Conservation (phyloP, 2,888 invertebrate genomes). For the Idaea dimidiata region DNA sequence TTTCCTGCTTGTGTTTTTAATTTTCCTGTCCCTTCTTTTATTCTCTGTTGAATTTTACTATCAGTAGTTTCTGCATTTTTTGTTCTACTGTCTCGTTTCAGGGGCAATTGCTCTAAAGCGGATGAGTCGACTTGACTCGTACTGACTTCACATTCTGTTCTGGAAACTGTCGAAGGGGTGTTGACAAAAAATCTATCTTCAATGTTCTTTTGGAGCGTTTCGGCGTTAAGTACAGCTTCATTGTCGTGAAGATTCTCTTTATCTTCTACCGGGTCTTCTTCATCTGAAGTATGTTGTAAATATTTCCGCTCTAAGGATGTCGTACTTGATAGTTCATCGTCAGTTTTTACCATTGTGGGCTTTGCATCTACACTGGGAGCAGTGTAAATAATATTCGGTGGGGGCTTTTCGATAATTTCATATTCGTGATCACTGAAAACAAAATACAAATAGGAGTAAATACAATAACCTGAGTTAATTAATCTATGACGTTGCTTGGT, state of each 20-base stretch:
- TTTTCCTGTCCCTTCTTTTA: slow-evolving; percentile 86
- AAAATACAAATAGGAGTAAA: slow-evolving; percentile 27
- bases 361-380: slow-evolving; percentile 62
- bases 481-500: too few species aligned
- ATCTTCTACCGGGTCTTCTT: slow-evolving; percentile 62
- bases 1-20: slow-evolving; percentile 86
- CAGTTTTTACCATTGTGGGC: slow-evolving; percentile 56
- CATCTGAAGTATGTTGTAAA: slow-evolving; percentile 75
- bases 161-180: slow-evolving; percentile 80
- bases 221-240: slow-evolving; percentile 62
- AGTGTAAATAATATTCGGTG: slow-evolving; percentile 64
- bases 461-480: slow-evolving; percentile 7
- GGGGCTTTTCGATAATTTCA: slow-evolving; percentile 91
- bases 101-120: slow-evolving; percentile 82
- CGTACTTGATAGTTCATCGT: slow-evolving; percentile 77
- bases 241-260: slow-evolving; percentile 52
- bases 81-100: slow-evolving; percentile 79
- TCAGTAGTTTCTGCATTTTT: slow-evolving; percentile 76
- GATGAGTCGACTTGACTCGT: slow-evolving; percentile 85
- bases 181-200: slow-evolving; percentile 83
- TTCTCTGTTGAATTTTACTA: slow-evolving; percentile 82
- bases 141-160: slow-evolving; percentile 83
- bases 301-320: slow-evolving; percentile 73
- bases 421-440: slow-evolving; percentile 94
- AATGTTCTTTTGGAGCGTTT: slow-evolving; percentile 82